A percentile compares a stretch with the other conserved stretches of the same genome.
Evolutionary conservation across 2,888 invertebrate species (phyloP).

Genomic region (Tachina lurida): DNA sequence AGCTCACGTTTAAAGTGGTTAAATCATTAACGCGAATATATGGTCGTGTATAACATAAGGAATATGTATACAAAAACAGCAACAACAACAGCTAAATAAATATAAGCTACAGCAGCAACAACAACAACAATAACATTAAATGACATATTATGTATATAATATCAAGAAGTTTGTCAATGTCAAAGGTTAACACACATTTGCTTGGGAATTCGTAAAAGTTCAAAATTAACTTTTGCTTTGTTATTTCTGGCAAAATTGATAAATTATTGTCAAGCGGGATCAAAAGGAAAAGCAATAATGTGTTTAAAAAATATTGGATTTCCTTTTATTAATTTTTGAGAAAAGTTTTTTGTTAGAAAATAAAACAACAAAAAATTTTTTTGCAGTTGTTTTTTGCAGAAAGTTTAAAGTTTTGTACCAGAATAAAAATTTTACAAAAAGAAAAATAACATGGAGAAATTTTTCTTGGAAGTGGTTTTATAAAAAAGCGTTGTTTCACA

Average conservation of each 20-base stretch:
- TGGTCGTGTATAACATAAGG: slow-evolving; percentile 64
- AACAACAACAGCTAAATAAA: neutral
- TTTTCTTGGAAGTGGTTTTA: too few species aligned
- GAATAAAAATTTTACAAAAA: neutral
- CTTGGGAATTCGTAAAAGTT: slow-evolving; percentile 37
- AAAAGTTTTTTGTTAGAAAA: neutral
- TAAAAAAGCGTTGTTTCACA: too few species aligned
- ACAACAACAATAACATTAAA: slow-evolving; percentile 43
- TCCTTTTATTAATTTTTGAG: neutral
- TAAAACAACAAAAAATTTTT: neutral
- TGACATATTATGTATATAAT: slow-evolving; percentile 1
- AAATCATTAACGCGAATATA: slow-evolving; percentile 62
- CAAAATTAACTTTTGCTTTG: slow-evolving; percentile 19
- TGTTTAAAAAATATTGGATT: neutral
- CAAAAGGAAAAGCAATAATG: slow-evolving; percentile 5
- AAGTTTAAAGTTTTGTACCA: neutral
- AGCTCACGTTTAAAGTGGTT: slow-evolving; percentile 54
- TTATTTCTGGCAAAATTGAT: slow-evolving; percentile 17
- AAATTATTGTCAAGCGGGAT: slow-evolving; percentile 35
- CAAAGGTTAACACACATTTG: slow-evolving; percentile 45
- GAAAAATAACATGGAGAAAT: neutral
- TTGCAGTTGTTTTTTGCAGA: neutral
- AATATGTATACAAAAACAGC: slow-evolving; percentile 49
- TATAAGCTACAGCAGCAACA: neutral
- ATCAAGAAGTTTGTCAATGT: slow-evolving; percentile 55